These are phyloP conservation scores for Bufotes viridis DNA, from an alignment of 2,797 vertebrate species.

Conservation along the genomic window DNA sequence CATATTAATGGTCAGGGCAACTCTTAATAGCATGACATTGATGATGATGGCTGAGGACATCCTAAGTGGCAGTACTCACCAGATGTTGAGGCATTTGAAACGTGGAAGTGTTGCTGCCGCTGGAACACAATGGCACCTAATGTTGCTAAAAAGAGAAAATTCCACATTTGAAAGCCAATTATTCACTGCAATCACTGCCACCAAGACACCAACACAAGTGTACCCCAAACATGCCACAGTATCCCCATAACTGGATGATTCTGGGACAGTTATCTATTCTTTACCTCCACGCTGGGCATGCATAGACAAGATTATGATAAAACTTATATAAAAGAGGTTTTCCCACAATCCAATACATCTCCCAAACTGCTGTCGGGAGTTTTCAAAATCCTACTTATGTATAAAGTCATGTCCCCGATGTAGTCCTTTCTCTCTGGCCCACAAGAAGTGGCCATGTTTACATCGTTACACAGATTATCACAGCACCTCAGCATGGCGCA, in stretches of 20 bases:
- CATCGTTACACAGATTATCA: background rate
- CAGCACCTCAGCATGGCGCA: too few species aligned
- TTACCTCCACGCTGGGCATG: background rate
- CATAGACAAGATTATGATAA: background rate
- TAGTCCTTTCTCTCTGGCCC: background rate
- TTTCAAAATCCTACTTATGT: background rate
- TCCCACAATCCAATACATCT: background rate
- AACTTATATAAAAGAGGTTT: background rate
- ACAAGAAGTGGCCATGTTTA: background rate
- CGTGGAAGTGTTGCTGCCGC: slow-evolving; percentile 53
- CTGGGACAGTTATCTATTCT: background rate
- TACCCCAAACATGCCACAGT: background rate
- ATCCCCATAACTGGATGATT: background rate
- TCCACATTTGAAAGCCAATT: slow-evolving; percentile 56
- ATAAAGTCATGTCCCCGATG: background rate
- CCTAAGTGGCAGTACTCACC: slow-evolving; percentile 53
- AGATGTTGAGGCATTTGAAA: slow-evolving; percentile 47
- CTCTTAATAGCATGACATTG: background rate
- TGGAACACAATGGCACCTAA: slow-evolving; percentile 61
- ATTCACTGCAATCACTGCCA: slow-evolving; percentile 41
- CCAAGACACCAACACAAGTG: slow-evolving; percentile 27
- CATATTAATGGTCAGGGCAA: background rate
- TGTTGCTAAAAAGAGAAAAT: slow-evolving; percentile 61
- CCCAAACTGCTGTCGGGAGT: background rate
- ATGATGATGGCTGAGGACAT: background rate